A percentile compares a stretch with the other conserved stretches of the same genome.
Conservation (phyloP, 2,113 vertebrate species). For the Pangasianodon hypophthalmus region DNA sequence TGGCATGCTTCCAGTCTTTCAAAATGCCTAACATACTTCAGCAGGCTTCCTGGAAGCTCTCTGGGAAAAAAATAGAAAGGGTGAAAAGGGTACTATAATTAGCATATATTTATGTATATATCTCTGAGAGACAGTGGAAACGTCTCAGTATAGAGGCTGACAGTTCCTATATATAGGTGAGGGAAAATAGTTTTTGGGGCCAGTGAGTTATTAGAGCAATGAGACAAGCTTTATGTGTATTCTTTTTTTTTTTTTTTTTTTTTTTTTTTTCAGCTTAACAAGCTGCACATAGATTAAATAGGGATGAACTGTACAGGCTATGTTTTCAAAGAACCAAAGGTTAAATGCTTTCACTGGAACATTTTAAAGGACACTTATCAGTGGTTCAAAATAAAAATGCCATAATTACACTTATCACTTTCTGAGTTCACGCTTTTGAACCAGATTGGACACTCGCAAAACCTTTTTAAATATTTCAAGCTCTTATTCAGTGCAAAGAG, state of each 20-base stretch:
- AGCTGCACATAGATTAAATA: conserved; percentile 24
- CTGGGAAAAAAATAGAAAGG: neutral
- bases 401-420: conserved; percentile 38
- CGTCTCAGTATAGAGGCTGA: conserved; percentile 45
- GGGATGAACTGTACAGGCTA: neutral
- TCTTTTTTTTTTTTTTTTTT: neutral
- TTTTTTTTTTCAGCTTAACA: conserved; percentile 55
- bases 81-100: neutral
- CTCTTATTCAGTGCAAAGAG: neutral
- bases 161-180: conserved; percentile 70
- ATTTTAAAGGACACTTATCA: conserved; percentile 27
- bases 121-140: neutral
- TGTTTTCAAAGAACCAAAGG: conserved; percentile 23
- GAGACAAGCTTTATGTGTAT: conserved; percentile 62
- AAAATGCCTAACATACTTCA: neutral
- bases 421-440: conserved; percentile 19
- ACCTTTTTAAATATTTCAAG: neutral
- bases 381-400: conserved; percentile 32
- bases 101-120: neutral
- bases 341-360: conserved; percentile 7
- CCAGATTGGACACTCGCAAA: neutral
- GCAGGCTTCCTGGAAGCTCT: neutral
- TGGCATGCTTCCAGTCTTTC: neutral
- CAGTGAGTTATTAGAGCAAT: conserved; percentile 57
- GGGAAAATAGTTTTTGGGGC: conserved; percentile 68